phyloP scores from a whole-genome alignment of 2,888 invertebrate species.

The Sarcophaga caerulescens region DNA sequence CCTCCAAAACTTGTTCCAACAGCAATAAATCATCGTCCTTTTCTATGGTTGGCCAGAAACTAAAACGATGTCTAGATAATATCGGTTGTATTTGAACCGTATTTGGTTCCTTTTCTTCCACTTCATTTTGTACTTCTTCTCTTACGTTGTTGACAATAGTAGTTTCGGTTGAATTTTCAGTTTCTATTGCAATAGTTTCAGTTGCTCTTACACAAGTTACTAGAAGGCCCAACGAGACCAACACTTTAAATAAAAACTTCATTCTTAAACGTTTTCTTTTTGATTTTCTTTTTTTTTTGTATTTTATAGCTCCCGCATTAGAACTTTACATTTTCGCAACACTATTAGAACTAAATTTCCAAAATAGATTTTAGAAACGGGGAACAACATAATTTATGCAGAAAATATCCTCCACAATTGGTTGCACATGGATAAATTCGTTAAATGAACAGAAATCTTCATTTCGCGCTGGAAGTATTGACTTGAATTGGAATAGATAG shows the following conservation, averaged over 20 bases:
- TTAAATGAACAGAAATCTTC: constrained; percentile 28
- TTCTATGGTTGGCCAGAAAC: constrained; percentile 67
- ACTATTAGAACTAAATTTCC: constrained; percentile 51
- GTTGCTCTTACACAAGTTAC: not conserved
- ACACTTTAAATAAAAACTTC: constrained; percentile 25
- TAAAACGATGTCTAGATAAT: constrained; percentile 56
- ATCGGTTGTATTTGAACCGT: constrained; percentile 49
- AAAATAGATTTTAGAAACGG: not conserved
- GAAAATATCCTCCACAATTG: constrained; percentile 52
- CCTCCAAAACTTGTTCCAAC: constrained; percentile 53
- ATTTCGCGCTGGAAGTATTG: not conserved
- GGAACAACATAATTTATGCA: constrained; percentile 58
- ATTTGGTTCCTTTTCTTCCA: too few relatives aligned
- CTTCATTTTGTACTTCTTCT: too few relatives aligned
- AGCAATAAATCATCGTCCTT: constrained; percentile 65
- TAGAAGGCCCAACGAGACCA: not conserved
- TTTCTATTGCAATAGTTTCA: not conserved
- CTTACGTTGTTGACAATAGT: not conserved
- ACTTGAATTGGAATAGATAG: not conserved
- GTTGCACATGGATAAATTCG: constrained; percentile 63
- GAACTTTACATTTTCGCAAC: constrained; percentile 53
- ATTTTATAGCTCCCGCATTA: constrained; percentile 7
- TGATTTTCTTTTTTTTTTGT: not conserved
- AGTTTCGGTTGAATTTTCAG: not conserved
- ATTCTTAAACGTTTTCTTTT: not conserved